A percentile compares a stretch with the other conserved stretches of the same genome.
Evolutionary conservation across 2,888 invertebrate species (phyloP).

Genomic region (Beris morrisii): DNA sequence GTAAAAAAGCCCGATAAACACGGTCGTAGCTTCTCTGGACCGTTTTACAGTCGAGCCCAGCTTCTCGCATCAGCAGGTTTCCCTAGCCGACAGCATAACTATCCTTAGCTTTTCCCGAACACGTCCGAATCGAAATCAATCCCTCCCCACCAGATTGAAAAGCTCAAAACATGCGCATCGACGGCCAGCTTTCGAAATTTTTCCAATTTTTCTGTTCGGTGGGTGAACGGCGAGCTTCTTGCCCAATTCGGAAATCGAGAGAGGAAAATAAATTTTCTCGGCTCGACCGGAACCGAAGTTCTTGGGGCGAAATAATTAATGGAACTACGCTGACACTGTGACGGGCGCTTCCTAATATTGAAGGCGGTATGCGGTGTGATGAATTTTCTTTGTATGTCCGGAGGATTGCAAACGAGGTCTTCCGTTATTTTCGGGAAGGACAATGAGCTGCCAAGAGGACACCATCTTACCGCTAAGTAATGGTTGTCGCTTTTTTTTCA

Average conservation of each 20-base stretch:
- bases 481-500: too few relatives aligned
- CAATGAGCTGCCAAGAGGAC: too few relatives aligned
- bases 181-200: not conserved
- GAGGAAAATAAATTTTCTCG: not conserved
- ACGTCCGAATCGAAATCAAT: slow-evolving; percentile 9
- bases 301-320: slow-evolving; percentile 18
- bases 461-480: too few relatives aligned
- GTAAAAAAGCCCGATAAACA: slow-evolving; percentile 22
- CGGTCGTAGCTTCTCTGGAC: slow-evolving; percentile 12
- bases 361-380: slow-evolving; percentile 15
- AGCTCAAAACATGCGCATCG: slow-evolving; percentile 8
- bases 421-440: not conserved
- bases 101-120: slow-evolving; percentile 13
- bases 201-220: not conserved
- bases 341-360: slow-evolving; percentile 12
- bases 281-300: slow-evolving; percentile 5
- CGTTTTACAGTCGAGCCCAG: not conserved
- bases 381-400: slow-evolving; percentile 16
- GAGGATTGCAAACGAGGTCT: slow-evolving; percentile 14
- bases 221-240: too few relatives aligned
- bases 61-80: too few relatives aligned
- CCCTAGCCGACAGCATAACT: too few relatives aligned
- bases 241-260: too few relatives aligned
- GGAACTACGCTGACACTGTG: slow-evolving; percentile 24
- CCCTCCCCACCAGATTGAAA: not conserved